These are phyloP conservation scores for Mesoclemmys tuberculata DNA, from an alignment of 2,113 vertebrate species.

Conservation along the genomic window DNA sequence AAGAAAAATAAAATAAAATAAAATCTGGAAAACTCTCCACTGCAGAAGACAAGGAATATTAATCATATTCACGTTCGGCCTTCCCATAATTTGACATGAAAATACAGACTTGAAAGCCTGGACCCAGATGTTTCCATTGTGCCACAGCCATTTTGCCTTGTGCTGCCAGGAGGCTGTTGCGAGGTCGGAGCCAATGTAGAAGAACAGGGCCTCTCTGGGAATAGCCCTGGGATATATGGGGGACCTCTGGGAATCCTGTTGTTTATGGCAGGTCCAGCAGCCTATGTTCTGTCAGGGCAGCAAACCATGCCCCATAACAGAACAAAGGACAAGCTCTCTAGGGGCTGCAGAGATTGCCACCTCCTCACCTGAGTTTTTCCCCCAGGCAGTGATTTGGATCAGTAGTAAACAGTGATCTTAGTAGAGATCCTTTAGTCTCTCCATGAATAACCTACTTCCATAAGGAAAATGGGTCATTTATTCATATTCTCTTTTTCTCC, in stretches of 20 bases:
- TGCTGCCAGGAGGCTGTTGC: neutral
- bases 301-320: neutral
- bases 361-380: neutral
- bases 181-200: neutral
- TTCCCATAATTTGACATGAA: neutral
- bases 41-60: neutral
- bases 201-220: neutral
- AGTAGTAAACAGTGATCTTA: neutral
- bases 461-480: constrained; percentile 16
- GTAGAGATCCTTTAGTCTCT: neutral
- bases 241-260: neutral
- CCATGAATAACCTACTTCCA: neutral
- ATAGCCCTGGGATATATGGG: neutral
- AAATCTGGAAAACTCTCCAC: constrained; percentile 43
- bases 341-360: neutral
- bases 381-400: neutral
- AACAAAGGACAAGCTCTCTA: neutral
- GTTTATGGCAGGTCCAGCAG: neutral
- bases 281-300: neutral
- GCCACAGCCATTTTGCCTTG: neutral
- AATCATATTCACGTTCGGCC: constrained; percentile 21
- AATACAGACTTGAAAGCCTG: neutral
- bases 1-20: neutral
- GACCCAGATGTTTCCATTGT: neutral
- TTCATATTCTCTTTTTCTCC: neutral